Conservation (phyloP, 2,113 vertebrate species). For the Heterochromis multidens region DNA sequence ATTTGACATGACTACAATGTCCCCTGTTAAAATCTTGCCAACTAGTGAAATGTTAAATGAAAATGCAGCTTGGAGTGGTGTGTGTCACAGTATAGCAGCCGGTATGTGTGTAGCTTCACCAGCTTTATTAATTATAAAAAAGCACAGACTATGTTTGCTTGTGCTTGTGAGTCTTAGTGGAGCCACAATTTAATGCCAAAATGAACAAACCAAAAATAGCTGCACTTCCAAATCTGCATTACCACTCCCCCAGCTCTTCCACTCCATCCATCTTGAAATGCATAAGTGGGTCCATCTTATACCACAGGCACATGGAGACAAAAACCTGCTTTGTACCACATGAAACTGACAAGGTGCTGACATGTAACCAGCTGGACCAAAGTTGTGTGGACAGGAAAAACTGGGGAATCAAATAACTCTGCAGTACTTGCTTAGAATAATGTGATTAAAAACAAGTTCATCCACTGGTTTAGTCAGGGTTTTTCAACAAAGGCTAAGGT, state of each 20-base stretch:
- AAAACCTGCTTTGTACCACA: neutral
- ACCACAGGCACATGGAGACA: neutral
- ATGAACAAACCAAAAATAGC: neutral
- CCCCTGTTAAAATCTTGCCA: neutral
- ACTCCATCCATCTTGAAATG: neutral
- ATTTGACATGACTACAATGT: neutral
- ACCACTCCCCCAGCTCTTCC: neutral
- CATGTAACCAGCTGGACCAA: neutral
- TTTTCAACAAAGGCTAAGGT: neutral
- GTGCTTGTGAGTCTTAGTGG: neutral
- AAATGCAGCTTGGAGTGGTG: neutral
- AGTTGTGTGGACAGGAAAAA: neutral
- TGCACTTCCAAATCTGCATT: slow-evolving; percentile 1
- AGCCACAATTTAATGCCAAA: slow-evolving; percentile 8
- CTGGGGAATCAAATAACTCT: neutral
- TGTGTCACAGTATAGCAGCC: neutral
- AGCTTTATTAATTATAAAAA: neutral
- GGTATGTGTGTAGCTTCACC: neutral
- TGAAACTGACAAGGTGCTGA: neutral
- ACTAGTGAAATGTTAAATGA: neutral
- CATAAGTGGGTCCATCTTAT: neutral
- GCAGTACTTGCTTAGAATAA: neutral
- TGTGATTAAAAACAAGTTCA: neutral
- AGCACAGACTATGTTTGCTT: neutral
- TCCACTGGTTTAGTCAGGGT: neutral